phyloP scores from a whole-genome alignment of 2,797 vertebrate genomes.

The Pagetopsis macropterus region DNA sequence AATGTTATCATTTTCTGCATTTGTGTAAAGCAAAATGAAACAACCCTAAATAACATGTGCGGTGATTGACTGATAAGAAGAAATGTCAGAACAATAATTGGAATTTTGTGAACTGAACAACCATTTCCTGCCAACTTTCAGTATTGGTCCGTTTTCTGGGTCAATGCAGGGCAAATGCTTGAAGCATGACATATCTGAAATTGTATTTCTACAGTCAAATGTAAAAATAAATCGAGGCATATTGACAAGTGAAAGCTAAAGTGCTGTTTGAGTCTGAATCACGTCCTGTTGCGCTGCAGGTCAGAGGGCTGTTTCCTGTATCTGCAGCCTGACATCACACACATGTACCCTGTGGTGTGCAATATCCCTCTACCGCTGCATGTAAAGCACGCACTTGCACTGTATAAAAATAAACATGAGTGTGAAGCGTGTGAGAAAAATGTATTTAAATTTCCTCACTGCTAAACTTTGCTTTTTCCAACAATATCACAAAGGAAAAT shows the following conservation, averaged over 20 bases:
- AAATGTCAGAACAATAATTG: slow-evolving; percentile 11
- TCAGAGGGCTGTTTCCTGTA: slow-evolving; percentile 58
- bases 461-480: too few species aligned
- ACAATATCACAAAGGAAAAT: background rate
- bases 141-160: background rate
- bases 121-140: background rate
- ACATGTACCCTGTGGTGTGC: background rate
- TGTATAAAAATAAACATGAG: slow-evolving; percentile 16
- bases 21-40: background rate
- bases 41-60: slow-evolving; percentile 6
- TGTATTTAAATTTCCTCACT: too few species aligned
- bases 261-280: slow-evolving; percentile 12
- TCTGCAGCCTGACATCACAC: slow-evolving; percentile 18
- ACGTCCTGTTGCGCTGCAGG: slow-evolving; percentile 61
- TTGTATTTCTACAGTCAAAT: background rate
- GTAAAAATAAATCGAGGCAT: background rate
- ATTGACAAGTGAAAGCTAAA: slow-evolving; percentile 4
- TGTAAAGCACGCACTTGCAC: background rate
- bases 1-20: too few species aligned
- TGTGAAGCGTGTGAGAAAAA: too few species aligned
- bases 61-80: background rate
- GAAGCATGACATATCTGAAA: background rate
- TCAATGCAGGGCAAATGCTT: background rate
- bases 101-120: background rate
- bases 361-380: background rate